Evolutionary conservation across 2,888 invertebrate species (phyloP), one percentile per base, ranked within the genome.

Genomic region (Polydrusus cervinus): DNA sequence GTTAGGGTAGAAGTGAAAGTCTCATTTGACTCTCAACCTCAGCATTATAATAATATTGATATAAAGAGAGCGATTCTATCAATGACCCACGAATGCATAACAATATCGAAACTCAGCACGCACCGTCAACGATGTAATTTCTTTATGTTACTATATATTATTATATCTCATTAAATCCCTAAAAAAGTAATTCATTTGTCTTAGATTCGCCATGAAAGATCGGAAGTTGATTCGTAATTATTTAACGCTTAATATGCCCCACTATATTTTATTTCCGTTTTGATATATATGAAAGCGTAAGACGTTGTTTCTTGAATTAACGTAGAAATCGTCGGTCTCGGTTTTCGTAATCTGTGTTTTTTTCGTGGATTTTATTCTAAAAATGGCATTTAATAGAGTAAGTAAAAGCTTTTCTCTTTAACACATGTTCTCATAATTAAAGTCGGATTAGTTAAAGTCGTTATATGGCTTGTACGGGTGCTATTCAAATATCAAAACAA

Each of bases 271-370:
- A 76, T 25, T 76, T 76, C 76, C 76, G 76, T 73, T 69, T 69
- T 72, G 49, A 71, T 76, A 73, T 76, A 76, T 72, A 76, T 72
- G 76, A 76, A 76, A 76, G 71, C 65, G 40, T 61, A 61, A 71
- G 66, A 49, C 18, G 40, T 20, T 57, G 65, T 38, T 38, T 64
- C 72, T 69, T 49, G 65, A 69, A 69, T 65, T 69, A 40, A 25
- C 20, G 62, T 64, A 72, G 76, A 72, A 69, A 73, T 70, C 76
- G 76, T 73, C 70, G 14, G 71, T 62, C 68, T 34, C 68, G 55
- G 68, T 71, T 62, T 68, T 57, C 55, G 57, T 67, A 40, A 57
- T 43, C 71, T 64, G 67, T 71, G 57, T 18, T 14, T 61, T 69
- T 57, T 70, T 69, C 57, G 53, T 64, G 74, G 60, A 70, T 57